Evolutionary conservation across 2,113 vertebrate genomes (phyloP).

Genomic region (Clarias macrocephalus): DNA sequence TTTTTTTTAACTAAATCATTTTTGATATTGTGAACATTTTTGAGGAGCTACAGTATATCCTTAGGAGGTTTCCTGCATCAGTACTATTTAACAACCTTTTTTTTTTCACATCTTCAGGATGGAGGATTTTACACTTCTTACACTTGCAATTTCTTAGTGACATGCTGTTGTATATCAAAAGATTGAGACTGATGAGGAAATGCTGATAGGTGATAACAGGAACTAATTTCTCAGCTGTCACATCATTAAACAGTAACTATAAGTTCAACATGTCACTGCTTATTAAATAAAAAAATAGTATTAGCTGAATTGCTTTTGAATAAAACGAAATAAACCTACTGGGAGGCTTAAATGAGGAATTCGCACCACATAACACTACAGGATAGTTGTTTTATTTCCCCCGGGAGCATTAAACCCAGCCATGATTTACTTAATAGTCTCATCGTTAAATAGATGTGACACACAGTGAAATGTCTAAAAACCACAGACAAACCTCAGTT

Average conservation of each 20-base stretch:
- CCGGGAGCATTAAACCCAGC: not conserved
- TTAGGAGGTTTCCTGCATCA: not conserved
- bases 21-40: not conserved
- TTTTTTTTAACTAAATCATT: not conserved
- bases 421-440: not conserved
- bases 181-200: not conserved
- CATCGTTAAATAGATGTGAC: not conserved
- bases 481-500: not conserved
- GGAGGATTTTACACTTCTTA: not conserved
- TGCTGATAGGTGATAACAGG: not conserved
- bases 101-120: not conserved
- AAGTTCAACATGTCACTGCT: not conserved
- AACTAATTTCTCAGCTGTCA: not conserved
- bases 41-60: too few relatives aligned
- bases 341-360: not conserved
- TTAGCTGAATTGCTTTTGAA: too few relatives aligned
- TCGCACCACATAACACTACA: not conserved
- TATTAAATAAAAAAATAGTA: too few relatives aligned
- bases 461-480: not conserved
- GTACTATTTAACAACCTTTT: not conserved
- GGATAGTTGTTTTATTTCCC: not conserved
- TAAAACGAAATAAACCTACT: not conserved
- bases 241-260: not conserved
- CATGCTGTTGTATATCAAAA: not conserved
- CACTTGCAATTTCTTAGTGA: not conserved